Base-by-base conservation (phyloP, 1,140 invertebrate genomes). In the Drosophila persimilis region DNA sequence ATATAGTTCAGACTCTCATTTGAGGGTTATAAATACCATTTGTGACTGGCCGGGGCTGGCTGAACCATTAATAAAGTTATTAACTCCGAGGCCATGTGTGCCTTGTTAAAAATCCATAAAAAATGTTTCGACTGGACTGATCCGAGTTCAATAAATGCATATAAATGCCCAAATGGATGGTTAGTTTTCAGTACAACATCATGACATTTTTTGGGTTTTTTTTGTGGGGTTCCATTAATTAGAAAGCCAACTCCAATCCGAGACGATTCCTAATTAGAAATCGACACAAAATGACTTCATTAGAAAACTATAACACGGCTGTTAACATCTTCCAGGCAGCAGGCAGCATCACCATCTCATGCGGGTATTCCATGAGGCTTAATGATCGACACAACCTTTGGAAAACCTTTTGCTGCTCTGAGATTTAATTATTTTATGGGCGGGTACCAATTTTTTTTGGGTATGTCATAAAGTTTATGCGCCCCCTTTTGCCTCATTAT, bases 251-350 rank as follows among this genome's bases (percentile, higher is more conserved):
- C 31, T 51, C 24, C 17, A 13, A 53, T 51, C 24, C 17, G 20
- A 53, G 50, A 72, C 77, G 67, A 48, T 76, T 73, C 61, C 81
- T 77, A 86, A 85, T 86, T 85, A 86, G 81, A 86, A 85, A 74
- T 67, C 56, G 71, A 24, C 69, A 39, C 64, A 52, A 74, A 85
- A 85, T 86, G 81, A 86, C 81, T 85, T 85, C 81, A 85, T 85
- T 85, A 85, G 81, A 86, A 85, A 85, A 85, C 81, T 86, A 85
- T 85, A 85, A 85, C 81, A 86, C 61, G 69, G 81, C 81, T 85
- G 81, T 85, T 85, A 85, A 85, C 65, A 66, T 86, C 77, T 75
- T 64, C 47, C 52, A 43, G 69, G 35, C 35, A 35, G 31, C 2
- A 17, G 9, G 67, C 65, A 70, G 71, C 29, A 29, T 8, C 29